Base-by-base conservation (phyloP, 2,797 vertebrate genomes). In the Enteromius paludinosus region DNA sequence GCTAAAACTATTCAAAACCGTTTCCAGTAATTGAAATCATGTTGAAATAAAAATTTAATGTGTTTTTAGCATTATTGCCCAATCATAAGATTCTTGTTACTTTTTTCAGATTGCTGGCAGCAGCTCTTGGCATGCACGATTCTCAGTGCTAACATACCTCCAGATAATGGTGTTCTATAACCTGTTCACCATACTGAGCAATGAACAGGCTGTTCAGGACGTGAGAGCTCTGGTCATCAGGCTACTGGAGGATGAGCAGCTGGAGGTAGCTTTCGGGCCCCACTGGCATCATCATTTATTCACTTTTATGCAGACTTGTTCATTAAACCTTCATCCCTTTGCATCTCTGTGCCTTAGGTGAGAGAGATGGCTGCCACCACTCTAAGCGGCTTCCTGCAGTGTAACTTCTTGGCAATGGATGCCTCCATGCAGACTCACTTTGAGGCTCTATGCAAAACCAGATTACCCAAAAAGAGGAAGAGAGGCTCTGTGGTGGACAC, bases 131-230 rank as follows among this genome's bases (percentile, higher is more conserved):
- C 98, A 99, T 74, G 95, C 98, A 4, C 95, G 97, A 84, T 99
- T 96, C 89, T 97, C 98, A 10, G 94, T 98, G 14, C 90, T 99
- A 89, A 98, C 96, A 92, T 99, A 98, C 95, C 95, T 99, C 90
- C 98, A 99, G 94, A 97, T 96, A 87, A 97, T 96, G 95, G 97
- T 99, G 72, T 99, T 99, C 93, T 98, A 98, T 94, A 99, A 99
- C 93, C 93, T 99, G 87, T 99, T 99, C 90, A 96, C 96, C 84
- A 95, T 99, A 90, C 95, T 98, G 88, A 96, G 94, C 88, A 92
- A 94, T 74, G 92, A 95, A 23, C 93, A 93, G 61, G 94, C 96
- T 66, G 96, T 99, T 81, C 92, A 93, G 84, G 93, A 95, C 85
- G 95, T 98, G 83, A 92, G 90, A 80, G 95, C 91, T 90, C 90